Conservation (phyloP, 2,888 invertebrate genomes). For the Onchidella celtica region DNA sequence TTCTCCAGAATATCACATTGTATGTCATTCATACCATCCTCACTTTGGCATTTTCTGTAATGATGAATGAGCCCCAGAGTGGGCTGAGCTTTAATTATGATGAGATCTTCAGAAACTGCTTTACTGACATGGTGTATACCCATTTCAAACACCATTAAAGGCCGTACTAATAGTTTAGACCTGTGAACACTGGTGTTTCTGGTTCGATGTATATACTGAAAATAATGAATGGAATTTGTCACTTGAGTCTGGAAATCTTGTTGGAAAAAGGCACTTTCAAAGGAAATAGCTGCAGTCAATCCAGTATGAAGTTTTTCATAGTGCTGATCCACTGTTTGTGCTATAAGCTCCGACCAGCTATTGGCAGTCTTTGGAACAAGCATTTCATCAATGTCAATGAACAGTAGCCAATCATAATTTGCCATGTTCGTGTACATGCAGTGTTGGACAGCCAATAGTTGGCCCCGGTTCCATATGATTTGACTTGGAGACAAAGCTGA, state of each 20-base stretch:
- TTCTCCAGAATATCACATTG: conserved; percentile 33
- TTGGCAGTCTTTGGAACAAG: conserved; percentile 69
- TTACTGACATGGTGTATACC: conserved; percentile 74
- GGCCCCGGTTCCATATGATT: conserved; percentile 77
- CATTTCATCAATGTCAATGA: conserved; percentile 78
- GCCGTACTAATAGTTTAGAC: conserved; percentile 68
- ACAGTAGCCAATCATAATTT: conserved; percentile 68
- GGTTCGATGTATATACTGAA: conserved; percentile 65
- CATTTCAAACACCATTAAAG: conserved; percentile 65
- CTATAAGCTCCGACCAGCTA: conserved; percentile 60
- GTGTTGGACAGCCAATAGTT: conserved; percentile 77
- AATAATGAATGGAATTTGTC: conserved; percentile 59
- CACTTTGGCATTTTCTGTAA: conserved; percentile 32
- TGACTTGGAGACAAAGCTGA: conserved; percentile 35
- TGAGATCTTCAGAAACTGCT: conserved; percentile 56
- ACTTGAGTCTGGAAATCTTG: conserved; percentile 54
- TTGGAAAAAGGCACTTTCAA: conserved; percentile 73
- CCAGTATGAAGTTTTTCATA: background rate
- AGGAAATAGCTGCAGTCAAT: conserved; percentile 62
- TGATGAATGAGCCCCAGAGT: conserved; percentile 33
- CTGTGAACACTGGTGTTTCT: conserved; percentile 57
- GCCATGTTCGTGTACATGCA: conserved; percentile 77
- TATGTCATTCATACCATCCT: background rate
- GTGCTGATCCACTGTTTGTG: conserved; percentile 46
- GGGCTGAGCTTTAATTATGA: conserved; percentile 56